Evolutionary conservation across 2,888 invertebrate genomes (phyloP).

Genomic region (Pecten maximus): DNA sequence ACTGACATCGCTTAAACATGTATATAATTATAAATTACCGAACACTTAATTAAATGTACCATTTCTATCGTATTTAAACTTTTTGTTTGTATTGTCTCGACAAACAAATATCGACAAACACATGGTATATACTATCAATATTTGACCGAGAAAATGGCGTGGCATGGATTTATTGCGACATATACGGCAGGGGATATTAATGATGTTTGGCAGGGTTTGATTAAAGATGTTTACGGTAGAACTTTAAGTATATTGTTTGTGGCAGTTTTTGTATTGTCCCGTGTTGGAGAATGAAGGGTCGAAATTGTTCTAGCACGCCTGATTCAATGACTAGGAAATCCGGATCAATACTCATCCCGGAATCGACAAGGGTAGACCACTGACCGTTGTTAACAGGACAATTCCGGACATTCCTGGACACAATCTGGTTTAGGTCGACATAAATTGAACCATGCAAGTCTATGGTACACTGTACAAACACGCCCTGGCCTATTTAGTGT

Average conservation of each 20-base stretch:
- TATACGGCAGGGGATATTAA: not conserved
- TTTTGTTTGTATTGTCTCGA: too few relatives aligned
- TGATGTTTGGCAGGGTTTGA: not conserved
- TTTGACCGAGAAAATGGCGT: too few relatives aligned
- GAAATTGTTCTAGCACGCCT: not conserved
- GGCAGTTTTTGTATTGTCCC: not conserved
- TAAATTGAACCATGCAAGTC: not conserved
- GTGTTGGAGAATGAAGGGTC: not conserved
- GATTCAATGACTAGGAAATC: not conserved
- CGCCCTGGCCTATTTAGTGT: not conserved
- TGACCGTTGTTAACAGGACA: not conserved
- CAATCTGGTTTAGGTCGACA: not conserved
- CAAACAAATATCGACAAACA: too few relatives aligned
- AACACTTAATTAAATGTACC: too few relatives aligned
- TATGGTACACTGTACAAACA: not conserved
- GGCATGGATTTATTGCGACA: not conserved
- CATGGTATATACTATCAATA: too few relatives aligned
- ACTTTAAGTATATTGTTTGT: slow-evolving; percentile 26
- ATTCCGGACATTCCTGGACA: not conserved
- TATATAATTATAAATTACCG: too few relatives aligned
- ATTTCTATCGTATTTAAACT: too few relatives aligned
- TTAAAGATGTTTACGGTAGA: not conserved
- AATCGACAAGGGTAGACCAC: not conserved
- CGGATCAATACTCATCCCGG: not conserved
- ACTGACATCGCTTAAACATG: too few relatives aligned